Evolutionary conservation across 2,797 vertebrate genomes (phyloP).

Genomic region (Distichodus sexfasciatus): DNA sequence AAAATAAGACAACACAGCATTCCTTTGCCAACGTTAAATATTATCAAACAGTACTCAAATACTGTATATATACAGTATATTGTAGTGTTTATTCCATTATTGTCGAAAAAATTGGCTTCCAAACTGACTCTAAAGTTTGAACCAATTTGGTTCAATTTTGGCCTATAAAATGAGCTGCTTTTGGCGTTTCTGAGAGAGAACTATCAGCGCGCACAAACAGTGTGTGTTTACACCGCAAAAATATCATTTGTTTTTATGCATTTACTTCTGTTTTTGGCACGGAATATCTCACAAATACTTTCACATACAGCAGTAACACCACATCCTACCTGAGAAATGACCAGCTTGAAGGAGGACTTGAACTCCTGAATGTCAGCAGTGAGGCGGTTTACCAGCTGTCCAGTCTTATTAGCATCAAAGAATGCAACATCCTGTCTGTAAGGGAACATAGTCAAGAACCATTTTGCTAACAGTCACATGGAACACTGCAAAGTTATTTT

Average conservation of each 20-base stretch:
- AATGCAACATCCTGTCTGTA: slow-evolving; percentile 91
- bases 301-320: not conserved
- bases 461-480: not conserved
- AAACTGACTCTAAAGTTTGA: too few relatives aligned
- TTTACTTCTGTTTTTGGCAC: not conserved
- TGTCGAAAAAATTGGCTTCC: too few relatives aligned
- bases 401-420: slow-evolving; percentile 90
- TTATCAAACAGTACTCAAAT: too few relatives aligned
- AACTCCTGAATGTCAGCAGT: slow-evolving; percentile 95
- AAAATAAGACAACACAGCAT: too few relatives aligned
- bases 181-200: too few relatives aligned
- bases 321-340: slow-evolving; percentile 85
- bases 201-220: too few relatives aligned
- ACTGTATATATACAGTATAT: too few relatives aligned
- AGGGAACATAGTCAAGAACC: slow-evolving; percentile 13
- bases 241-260: not conserved
- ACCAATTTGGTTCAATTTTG: too few relatives aligned
- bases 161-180: too few relatives aligned
- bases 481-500: not conserved
- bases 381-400: slow-evolving; percentile 89
- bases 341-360: slow-evolving; percentile 94
- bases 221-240: too few relatives aligned
- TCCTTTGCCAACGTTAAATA: too few relatives aligned
- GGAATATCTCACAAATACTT: not conserved
- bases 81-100: too few relatives aligned